These are phyloP conservation scores for Pentalonia nigronervosa DNA, from an alignment of 1,140 invertebrate genomes.

Conservation along the genomic window DNA sequence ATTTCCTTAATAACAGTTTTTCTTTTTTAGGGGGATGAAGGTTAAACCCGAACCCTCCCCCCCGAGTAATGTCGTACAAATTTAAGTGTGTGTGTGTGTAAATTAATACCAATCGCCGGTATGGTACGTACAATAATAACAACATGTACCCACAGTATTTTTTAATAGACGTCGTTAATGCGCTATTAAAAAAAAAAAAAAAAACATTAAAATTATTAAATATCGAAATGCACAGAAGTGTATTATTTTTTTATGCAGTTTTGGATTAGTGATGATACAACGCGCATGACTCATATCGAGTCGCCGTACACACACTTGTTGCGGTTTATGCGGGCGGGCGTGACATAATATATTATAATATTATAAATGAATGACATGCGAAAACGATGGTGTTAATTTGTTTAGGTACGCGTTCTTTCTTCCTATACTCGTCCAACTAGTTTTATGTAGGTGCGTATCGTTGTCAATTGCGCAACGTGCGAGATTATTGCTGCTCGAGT, in stretches of 20 bases:
- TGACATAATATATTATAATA: not conserved
- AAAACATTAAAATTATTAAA: not conserved
- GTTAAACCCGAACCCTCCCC: not conserved
- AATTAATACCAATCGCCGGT: not conserved
- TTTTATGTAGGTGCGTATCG: not conserved
- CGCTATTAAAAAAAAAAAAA: not conserved
- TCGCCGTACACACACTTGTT: not conserved
- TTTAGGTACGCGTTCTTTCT: not conserved
- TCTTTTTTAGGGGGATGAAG: too few species aligned
- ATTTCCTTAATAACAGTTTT: not conserved
- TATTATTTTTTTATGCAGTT: not conserved
- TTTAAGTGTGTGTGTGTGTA: not conserved
- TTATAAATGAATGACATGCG: not conserved
- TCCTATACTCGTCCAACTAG: not conserved
- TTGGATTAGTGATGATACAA: not conserved
- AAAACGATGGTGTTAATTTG: constrained; percentile 5
- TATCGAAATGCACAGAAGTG: not conserved
- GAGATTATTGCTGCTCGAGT: constrained; percentile 5
- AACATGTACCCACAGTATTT: too few species aligned
- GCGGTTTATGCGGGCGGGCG: not conserved
- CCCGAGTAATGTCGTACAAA: not conserved
- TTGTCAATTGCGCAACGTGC: not conserved
- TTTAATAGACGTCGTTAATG: not conserved
- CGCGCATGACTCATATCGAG: not conserved
- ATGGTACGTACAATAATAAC: not conserved